Evolutionary conservation across 2,888 invertebrate genomes (phyloP).

Genomic region (Xylophagus ater): DNA sequence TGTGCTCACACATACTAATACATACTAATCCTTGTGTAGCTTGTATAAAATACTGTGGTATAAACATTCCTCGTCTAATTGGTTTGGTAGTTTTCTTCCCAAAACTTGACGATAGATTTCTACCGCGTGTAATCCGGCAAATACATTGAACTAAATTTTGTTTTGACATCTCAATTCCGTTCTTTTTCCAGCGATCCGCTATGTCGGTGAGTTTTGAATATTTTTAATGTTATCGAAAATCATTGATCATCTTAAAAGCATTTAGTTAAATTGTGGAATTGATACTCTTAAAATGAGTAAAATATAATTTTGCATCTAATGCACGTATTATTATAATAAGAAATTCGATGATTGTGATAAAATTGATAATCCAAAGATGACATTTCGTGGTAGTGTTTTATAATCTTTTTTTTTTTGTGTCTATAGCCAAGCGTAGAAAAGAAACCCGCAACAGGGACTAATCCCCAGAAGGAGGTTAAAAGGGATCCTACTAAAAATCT

Average conservation of each 20-base stretch:
- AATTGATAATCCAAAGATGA: background rate
- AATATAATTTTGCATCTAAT: slow-evolving; percentile 2
- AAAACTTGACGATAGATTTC: no score
- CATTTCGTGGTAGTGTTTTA: slow-evolving; percentile 1
- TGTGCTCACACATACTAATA: no score
- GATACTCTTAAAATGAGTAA: no score
- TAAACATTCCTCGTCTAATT: no score
- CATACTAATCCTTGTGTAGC: no score
- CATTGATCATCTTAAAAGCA: slow-evolving; percentile 11
- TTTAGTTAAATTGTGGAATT: no score
- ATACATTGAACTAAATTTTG: slow-evolving; percentile 10
- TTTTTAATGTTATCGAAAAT: slow-evolving; percentile 6
- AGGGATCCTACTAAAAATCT: no score
- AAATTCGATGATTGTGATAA: background rate
- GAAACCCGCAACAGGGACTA: slow-evolving; percentile 44
- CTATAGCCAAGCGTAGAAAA: slow-evolving; percentile 45
- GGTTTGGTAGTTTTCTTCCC: no score
- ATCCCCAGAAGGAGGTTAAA: slow-evolving; percentile 46
- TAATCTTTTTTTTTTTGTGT: slow-evolving; percentile 1
- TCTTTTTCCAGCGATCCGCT: slow-evolving; percentile 9
- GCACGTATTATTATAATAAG: background rate
- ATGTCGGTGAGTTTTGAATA: slow-evolving; percentile 14
- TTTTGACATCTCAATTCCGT: slow-evolving; percentile 6
- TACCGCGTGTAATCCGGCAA: no score
- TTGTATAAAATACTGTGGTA: no score